Conservation (phyloP, 2,797 vertebrate genomes). For the Okamejei kenojei region DNA sequence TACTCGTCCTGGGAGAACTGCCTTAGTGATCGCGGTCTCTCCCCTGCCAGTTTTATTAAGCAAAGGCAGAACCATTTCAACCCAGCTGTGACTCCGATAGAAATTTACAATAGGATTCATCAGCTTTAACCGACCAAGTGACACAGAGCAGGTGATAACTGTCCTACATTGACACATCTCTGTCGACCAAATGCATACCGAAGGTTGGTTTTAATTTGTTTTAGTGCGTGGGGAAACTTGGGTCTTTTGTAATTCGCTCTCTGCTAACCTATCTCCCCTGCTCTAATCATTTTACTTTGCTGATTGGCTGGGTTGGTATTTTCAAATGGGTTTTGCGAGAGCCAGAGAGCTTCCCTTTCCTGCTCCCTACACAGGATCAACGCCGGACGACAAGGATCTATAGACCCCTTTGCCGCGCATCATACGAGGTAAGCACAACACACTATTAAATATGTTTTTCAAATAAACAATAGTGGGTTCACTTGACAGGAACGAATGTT, state of each 20-base stretch:
- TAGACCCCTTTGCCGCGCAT: background rate
- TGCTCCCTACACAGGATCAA: conserved; percentile 14
- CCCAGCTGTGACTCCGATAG: no score
- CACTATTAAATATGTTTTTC: background rate
- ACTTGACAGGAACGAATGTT: background rate
- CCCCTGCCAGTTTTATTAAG: no score
- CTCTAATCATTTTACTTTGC: background rate
- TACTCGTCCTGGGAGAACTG: background rate
- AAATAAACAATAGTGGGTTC: background rate
- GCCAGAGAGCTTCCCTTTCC: conserved; percentile 31
- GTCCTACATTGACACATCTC: background rate
- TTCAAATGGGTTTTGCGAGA: conserved; percentile 21
- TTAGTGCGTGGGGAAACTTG: background rate
- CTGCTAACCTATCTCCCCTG: background rate
- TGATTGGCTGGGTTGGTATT: conserved; percentile 35
- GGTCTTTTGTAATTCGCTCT: background rate
- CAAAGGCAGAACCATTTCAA: no score
- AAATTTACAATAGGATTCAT: no score
- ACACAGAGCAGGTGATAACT: no score
- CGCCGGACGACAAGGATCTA: background rate
- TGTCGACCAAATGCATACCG: background rate
- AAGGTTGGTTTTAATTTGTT: background rate
- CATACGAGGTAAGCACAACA: background rate
- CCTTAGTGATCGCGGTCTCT: no score
- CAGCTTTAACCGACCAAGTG: no score